Conservation (phyloP, 2,113 vertebrate genomes). For the Lagopus leucura region DNA sequence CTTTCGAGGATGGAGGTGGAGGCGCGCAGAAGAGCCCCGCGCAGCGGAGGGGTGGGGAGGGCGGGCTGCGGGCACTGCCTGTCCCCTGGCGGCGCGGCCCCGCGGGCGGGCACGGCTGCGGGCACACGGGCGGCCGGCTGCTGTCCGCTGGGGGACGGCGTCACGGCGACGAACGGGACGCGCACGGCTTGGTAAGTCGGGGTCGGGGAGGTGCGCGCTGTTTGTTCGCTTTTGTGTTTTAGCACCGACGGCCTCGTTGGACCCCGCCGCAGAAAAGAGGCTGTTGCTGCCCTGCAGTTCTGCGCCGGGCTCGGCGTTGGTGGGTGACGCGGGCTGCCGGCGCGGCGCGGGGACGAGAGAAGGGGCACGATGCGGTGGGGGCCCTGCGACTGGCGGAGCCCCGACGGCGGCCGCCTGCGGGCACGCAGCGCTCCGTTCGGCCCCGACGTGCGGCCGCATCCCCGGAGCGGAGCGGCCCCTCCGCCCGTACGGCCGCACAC, state of each 20-base stretch:
- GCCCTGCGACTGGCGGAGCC: neutral
- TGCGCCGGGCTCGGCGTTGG: neutral
- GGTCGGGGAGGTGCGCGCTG: neutral
- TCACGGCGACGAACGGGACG: constrained; percentile 4
- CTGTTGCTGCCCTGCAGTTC: neutral
- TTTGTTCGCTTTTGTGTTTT: neutral
- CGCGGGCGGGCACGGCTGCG: too few relatives aligned
- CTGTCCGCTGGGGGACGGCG: neutral
- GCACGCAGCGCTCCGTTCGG: neutral
- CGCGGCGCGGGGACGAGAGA: neutral
- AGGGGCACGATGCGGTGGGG: neutral
- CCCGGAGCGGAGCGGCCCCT: neutral
- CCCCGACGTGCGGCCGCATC: neutral
- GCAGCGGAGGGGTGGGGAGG: neutral
- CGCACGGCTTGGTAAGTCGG: constrained; percentile 68
- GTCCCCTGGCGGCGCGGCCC: too few relatives aligned
- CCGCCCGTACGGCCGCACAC: too few relatives aligned
- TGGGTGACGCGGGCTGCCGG: neutral
- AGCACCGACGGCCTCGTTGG: neutral
- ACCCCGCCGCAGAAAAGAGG: neutral
- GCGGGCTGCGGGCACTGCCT: too few relatives aligned
- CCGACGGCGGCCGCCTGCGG: neutral
- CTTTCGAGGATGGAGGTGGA: constrained; percentile 37
- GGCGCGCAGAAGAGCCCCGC: constrained; percentile 12
- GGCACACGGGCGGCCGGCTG: too few relatives aligned